Conservation (phyloP, 2,888 invertebrate species). For the Thelaira solivaga region DNA sequence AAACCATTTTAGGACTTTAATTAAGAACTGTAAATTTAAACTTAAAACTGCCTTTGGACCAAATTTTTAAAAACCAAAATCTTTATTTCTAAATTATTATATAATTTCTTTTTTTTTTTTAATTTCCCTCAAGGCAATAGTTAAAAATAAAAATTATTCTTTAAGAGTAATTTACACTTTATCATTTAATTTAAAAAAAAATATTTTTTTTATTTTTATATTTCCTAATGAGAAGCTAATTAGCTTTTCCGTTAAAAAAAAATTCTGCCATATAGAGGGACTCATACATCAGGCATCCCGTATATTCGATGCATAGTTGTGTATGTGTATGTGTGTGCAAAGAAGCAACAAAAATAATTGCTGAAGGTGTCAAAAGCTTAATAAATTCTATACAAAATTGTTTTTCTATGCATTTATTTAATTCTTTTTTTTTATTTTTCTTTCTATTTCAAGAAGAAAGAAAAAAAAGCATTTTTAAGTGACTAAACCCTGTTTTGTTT, state of each 20-base stretch:
- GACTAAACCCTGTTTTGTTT: slow-evolving; percentile 49
- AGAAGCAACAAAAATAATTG: slow-evolving; percentile 51
- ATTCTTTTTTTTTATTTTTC: slow-evolving; percentile 1
- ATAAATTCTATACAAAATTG: slow-evolving; percentile 50
- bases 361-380: slow-evolving; percentile 62
- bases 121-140: no score
- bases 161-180: slow-evolving; percentile 28
- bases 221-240: slow-evolving; percentile 56
- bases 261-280: slow-evolving; percentile 11
- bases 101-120: no score
- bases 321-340: not conserved
- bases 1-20: no score
- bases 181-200: slow-evolving; percentile 9
- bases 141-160: not conserved
- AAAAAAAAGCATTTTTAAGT: slow-evolving; percentile 44
- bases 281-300: no score
- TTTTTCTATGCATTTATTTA: slow-evolving; percentile 43
- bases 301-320: no score
- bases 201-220: slow-evolving; percentile 26
- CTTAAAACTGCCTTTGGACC: no score
- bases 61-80: no score
- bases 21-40: no score
- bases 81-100: no score
- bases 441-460: not conserved
- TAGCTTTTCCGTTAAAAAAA: slow-evolving; percentile 57